Evolutionary conservation across 2,113 vertebrate genomes (phyloP).

Genomic region (human): DNA sequence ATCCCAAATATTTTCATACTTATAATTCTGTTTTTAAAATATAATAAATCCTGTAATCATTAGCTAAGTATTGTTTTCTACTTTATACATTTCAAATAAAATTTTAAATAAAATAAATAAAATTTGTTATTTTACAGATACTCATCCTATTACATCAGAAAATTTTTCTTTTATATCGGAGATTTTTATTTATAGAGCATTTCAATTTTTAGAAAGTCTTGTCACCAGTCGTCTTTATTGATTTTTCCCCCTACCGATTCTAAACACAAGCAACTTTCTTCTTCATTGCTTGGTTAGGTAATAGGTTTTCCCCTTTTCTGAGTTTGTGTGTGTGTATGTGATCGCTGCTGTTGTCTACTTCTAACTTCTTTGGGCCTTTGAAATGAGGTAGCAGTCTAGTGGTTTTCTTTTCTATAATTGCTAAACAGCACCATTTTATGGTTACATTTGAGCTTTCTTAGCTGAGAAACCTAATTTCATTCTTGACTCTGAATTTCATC

Average conservation of each 20-base stretch:
- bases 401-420: not conserved
- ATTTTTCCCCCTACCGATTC: not conserved
- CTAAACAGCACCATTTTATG: not conserved
- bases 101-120: not conserved
- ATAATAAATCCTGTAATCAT: not conserved
- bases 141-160: not conserved
- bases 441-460: not conserved
- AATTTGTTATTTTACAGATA: not conserved
- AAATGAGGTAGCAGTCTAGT: not conserved
- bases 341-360: fast-evolving
- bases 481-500: not conserved
- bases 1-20: not conserved
- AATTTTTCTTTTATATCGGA: not conserved
- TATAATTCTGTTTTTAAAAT: not conserved
- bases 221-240: not conserved
- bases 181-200: not conserved
- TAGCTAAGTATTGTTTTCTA: not conserved
- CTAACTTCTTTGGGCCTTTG: not conserved
- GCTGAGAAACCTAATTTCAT: not conserved
- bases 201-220: not conserved
- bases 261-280: not conserved
- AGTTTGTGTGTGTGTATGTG: no score
- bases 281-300: not conserved
- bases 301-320: not conserved
- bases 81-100: not conserved